phyloP scores from a whole-genome alignment of 1,140 invertebrate genomes.

The Cryptotermes secundus region DNA sequence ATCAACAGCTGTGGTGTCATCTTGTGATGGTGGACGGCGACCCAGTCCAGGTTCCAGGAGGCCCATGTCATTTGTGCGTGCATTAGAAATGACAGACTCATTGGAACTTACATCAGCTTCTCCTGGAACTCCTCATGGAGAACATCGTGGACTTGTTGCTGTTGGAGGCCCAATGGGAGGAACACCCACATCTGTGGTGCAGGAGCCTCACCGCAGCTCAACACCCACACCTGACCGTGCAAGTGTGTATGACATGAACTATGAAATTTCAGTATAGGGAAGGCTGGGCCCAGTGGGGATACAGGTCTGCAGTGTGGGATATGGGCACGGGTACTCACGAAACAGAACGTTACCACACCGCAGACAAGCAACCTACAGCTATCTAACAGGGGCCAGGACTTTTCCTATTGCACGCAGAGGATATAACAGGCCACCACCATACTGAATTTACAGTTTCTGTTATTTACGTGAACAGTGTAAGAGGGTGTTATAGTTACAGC shows the following conservation, averaged over 20 bases:
- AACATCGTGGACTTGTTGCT: conserved; percentile 40
- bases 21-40: conserved; percentile 43
- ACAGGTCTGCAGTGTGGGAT: not conserved
- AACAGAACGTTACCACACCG: conserved; percentile 32
- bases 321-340: conserved; percentile 16
- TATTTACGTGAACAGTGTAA: not conserved
- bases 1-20: conserved; percentile 31
- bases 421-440: not conserved
- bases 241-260: conserved; percentile 93
- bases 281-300: conserved; percentile 30
- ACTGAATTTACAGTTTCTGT: not conserved
- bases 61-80: conserved; percentile 90
- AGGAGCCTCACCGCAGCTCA: conserved; percentile 43
- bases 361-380: conserved; percentile 25
- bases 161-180: conserved; percentile 28
- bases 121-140: conserved; percentile 44
- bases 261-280: conserved; percentile 87
- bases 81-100: conserved; percentile 85
- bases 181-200: conserved; percentile 35
- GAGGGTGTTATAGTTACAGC: not conserved
- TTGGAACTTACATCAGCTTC: conserved; percentile 63
- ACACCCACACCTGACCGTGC: conserved; percentile 76
- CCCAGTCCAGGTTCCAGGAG: conserved; percentile 52
- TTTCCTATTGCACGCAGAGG: conserved; percentile 32
- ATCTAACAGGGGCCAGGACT: conserved; percentile 29